These are phyloP conservation scores for Sebastiscus albofasciatus DNA, from an alignment of 2,797 vertebrate genomes.

Conservation along the genomic window DNA sequence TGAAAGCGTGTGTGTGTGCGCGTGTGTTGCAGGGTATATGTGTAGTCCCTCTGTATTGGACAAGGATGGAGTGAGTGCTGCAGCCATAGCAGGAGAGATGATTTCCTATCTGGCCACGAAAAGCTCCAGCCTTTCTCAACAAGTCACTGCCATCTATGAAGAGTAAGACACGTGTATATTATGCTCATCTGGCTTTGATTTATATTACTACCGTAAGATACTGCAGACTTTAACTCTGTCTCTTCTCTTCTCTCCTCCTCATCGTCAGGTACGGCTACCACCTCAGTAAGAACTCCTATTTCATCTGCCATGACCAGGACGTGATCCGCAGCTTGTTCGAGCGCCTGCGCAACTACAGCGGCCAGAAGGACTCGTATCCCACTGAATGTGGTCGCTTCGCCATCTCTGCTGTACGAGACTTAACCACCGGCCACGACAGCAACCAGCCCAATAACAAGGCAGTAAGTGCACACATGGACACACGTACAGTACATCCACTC, in stretches of 20 bases:
- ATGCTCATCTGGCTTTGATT: background rate
- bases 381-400: conserved; percentile 88
- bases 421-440: conserved; percentile 95
- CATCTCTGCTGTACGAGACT: conserved; percentile 89
- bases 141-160: conserved; percentile 90
- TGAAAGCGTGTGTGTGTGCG: conserved; percentile 19
- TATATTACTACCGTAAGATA: background rate
- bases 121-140: conserved; percentile 87
- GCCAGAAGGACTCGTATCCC: conserved; percentile 88
- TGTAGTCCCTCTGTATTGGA: conserved; percentile 94
- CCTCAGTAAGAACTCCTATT: conserved; percentile 95
- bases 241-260: background rate
- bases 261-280: conserved; percentile 93
- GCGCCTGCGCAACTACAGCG: conserved; percentile 88
- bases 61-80: conserved; percentile 97
- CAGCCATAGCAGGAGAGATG: conserved; percentile 93
- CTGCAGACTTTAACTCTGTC: background rate
- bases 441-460: conserved; percentile 90
- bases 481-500: background rate
- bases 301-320: conserved; percentile 93
- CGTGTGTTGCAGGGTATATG: conserved; percentile 91
- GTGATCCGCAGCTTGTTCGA: conserved; percentile 90
- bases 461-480: conserved; percentile 77
- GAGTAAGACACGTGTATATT: conserved; percentile 84
- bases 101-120: conserved; percentile 88